Base-by-base conservation (phyloP, 2,888 invertebrate species). In the Mycogona germanica region DNA sequence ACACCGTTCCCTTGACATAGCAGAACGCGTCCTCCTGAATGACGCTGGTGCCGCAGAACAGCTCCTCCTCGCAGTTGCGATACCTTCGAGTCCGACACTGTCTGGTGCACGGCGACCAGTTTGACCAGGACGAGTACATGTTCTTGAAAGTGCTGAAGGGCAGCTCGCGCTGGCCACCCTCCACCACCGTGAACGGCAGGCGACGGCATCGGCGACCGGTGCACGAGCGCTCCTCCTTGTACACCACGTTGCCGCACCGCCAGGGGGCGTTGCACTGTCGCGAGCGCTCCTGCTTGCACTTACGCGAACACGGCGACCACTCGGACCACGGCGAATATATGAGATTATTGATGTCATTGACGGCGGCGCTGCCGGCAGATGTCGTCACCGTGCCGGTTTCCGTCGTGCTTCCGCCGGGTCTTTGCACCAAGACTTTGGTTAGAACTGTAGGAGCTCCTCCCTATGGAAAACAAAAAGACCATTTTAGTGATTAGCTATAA, bases 1-100 rank as follows among this genome's bases (percentile, higher is more conserved):
- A 92, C 64, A 79, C 79, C 52, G 84, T 83, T 50, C 84, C 84
- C 60, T 85, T 82, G 38, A 82, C 77, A 66, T 85, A 87, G 67
- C 92, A 93, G 65, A 84, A 85, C 2, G 88, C 87, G 5, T 83
- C 83, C 70, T 92, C 87, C 57, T 80, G 78, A 51, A 91, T 78
- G 37, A 84, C 78, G 65, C 82, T 81, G 42, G 78, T 79, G 1
- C 82, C 82, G 64, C 92, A 93, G 61, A 84, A 74, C 9, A 79
- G 76, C 1, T 78, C 78, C 63, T 78, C 78, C 63, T 78, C 78
- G 69, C 91, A 92, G 65, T 79, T 78, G 67, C 88, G 83, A 66
- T 78, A 77, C 61, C 93, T 76, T 35, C 81, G 75, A 2, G 89
- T 88, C 19, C 81, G 80, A 67, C 93, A 93, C 60, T 80, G 78